A percentile compares a stretch with the other conserved stretches of the same genome.
Conservation (phyloP, 2,113 vertebrate genomes). For the Fulica atra region DNA sequence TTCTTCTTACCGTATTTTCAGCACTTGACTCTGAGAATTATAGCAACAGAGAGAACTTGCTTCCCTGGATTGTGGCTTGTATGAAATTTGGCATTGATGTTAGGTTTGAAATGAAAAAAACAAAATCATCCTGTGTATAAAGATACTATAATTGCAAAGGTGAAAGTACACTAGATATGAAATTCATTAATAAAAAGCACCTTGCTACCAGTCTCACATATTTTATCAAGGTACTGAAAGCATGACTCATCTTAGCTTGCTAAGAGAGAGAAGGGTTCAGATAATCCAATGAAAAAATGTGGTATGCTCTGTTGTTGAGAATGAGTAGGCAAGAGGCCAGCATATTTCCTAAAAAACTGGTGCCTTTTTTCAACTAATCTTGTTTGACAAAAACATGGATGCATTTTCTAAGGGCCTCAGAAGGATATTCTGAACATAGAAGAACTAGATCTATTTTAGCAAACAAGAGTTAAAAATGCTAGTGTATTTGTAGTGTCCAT, state of each 20-base stretch:
- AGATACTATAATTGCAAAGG: background rate
- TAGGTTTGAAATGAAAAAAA: background rate
- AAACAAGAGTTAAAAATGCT: background rate
- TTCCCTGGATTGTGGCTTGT: background rate
- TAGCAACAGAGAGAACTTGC: background rate
- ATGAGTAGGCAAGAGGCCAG: background rate
- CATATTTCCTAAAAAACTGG: background rate
- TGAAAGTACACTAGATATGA: background rate
- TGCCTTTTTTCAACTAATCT: background rate
- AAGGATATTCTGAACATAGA: background rate
- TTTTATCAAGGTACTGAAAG: background rate
- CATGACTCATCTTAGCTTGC: background rate
- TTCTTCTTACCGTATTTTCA: background rate
- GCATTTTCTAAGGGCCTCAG: background rate
- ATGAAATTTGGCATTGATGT: background rate
- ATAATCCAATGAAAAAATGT: background rate
- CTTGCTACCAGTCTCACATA: background rate
- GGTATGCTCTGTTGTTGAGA: background rate
- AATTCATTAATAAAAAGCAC: background rate
- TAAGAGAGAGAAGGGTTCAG: background rate
- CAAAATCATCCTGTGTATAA: background rate
- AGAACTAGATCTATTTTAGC: background rate
- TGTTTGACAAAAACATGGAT: fast-evolving
- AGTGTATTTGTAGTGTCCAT: too few species aligned
- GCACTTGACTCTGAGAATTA: background rate